phyloP scores from a whole-genome alignment of 2,888 invertebrate species.

The Drosophila aldrichi region DNA sequence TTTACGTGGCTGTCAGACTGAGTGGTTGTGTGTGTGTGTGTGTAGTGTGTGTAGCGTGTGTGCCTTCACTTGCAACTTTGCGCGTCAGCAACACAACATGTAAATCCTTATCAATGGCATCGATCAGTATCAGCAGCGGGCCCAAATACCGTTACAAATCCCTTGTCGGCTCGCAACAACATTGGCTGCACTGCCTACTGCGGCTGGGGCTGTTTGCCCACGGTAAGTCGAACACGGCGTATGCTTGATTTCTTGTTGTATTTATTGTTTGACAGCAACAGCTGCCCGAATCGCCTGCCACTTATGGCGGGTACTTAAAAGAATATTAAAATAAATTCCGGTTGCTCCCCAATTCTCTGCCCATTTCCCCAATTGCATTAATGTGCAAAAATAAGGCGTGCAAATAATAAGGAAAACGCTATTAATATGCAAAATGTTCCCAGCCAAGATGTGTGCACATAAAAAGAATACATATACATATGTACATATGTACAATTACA shows the following conservation, averaged over 20 bases:
- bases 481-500: too few species aligned
- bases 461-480: conserved; percentile 5
- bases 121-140: conserved; percentile 36
- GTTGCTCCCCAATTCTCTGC: conserved; percentile 4
- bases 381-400: not conserved
- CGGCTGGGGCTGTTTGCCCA: conserved; percentile 55
- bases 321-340: conserved; percentile 51
- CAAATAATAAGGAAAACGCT: conserved; percentile 50
- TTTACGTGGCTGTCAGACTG: conserved; percentile 19
- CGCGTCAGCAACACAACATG: conserved; percentile 48
- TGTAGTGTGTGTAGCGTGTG: conserved; percentile 13
- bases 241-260: conserved; percentile 64
- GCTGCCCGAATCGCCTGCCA: conserved; percentile 3
- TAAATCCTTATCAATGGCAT: conserved; percentile 63
- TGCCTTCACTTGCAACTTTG: not conserved
- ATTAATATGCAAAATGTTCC: conserved; percentile 56
- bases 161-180: conserved; percentile 55
- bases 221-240: conserved; percentile 62
- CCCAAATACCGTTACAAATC: conserved; percentile 49
- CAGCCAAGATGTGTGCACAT: conserved; percentile 39
- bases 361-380: conserved; percentile 4
- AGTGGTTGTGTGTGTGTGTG: not conserved
- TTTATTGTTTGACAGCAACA: conserved; percentile 35
- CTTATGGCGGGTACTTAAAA: conserved; percentile 53
- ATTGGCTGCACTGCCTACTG: conserved; percentile 63